A percentile compares a stretch with the other conserved stretches of the same genome.
phyloP scores from a whole-genome alignment of 2,888 invertebrate species.

The Aelia acuminata region DNA sequence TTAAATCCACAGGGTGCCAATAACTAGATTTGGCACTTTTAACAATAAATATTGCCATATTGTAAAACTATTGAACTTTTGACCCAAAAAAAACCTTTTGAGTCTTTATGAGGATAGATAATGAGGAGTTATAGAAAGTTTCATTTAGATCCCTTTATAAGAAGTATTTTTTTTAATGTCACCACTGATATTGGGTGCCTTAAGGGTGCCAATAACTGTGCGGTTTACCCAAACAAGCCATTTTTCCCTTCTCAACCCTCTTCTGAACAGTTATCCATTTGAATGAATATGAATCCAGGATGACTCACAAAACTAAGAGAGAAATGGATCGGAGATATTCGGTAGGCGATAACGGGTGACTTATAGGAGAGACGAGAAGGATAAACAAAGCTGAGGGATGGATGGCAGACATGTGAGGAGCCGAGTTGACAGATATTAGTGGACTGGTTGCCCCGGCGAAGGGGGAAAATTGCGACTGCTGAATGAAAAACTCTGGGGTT shows the following conservation, averaged over 20 bases:
- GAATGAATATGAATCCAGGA: background rate
- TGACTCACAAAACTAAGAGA: background rate
- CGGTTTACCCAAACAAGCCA: too few relatives aligned
- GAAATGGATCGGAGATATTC: background rate
- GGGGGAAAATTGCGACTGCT: slow-evolving; percentile 38
- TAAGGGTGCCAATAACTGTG: too few relatives aligned
- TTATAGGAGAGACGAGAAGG: background rate
- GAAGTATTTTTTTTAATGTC: too few relatives aligned
- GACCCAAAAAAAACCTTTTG: too few relatives aligned
- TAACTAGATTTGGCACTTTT: too few relatives aligned
- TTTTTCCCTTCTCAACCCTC: background rate
- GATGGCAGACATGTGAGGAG: slow-evolving; percentile 2
- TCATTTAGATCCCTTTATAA: too few relatives aligned
- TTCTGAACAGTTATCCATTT: background rate
- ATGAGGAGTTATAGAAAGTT: too few relatives aligned
- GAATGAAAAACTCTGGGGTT: slow-evolving; percentile 53
- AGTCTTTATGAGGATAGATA: too few relatives aligned
- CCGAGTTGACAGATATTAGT: slow-evolving; percentile 56
- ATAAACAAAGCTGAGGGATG: slow-evolving; percentile 49
- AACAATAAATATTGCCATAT: too few relatives aligned
- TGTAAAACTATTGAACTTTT: too few relatives aligned
- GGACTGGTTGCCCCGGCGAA: slow-evolving; percentile 9
- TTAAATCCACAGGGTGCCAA: too few relatives aligned
- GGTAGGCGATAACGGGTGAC: background rate
- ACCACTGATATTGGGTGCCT: too few relatives aligned